phyloP scores from a whole-genome alignment of 2,797 vertebrate species.

The Choloepus didactylus region DNA sequence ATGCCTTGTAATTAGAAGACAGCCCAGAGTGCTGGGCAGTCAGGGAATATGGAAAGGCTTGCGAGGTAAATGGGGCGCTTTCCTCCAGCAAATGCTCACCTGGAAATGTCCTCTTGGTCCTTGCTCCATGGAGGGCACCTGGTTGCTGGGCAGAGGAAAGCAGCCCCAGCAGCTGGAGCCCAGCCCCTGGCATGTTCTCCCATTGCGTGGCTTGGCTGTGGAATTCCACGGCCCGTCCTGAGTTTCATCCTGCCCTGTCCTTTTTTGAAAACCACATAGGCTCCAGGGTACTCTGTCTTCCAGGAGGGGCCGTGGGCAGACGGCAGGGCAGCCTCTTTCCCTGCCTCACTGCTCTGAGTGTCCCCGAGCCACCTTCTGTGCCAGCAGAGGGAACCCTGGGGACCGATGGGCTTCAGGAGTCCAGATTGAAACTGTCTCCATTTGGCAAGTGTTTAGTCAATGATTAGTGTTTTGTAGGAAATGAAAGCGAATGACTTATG shows the following conservation, averaged over 20 bases:
- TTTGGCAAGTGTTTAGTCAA: neutral
- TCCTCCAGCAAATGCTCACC: too few relatives aligned
- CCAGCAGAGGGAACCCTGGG: neutral
- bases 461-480: neutral
- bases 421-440: neutral
- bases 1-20: neutral
- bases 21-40: neutral
- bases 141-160: neutral
- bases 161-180: too few relatives aligned
- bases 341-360: neutral
- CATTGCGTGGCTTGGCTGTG: too few relatives aligned
- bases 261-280: neutral
- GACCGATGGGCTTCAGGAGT: neutral
- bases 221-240: neutral
- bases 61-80: neutral
- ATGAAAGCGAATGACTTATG: neutral
- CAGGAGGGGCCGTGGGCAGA: too few relatives aligned
- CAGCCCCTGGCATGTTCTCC: too few relatives aligned
- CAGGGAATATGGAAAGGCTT: neutral
- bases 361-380: fast-evolving
- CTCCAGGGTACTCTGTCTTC: neutral
- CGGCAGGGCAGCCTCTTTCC: neutral
- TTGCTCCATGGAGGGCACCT: too few relatives aligned
- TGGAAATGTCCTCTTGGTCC: too few relatives aligned
- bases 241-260: neutral